Evolutionary conservation across 2,888 invertebrate species (phyloP), one percentile per base, ranked within the genome.

Genomic region (Biston stratarius): DNA sequence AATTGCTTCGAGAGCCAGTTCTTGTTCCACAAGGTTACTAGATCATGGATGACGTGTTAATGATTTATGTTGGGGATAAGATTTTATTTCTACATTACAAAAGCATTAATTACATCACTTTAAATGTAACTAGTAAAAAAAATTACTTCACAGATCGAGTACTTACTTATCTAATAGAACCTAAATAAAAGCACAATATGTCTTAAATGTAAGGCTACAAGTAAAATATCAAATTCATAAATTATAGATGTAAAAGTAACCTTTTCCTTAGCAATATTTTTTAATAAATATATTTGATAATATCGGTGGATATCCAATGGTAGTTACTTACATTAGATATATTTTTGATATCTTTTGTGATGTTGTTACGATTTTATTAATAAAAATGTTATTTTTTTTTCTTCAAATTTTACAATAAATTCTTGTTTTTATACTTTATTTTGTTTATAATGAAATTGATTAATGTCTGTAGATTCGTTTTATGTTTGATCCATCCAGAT

Each of bases 241-340:
- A 56, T 64, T 53, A 66, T 42, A 42, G 12, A 44, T 49, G 42
- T 64, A 66, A 56, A 63, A 61, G 64, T 64, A 61, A 61, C 36
- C 42, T 38, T 56, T 57, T 58, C 40, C 61, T 48, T 69, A 64
- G 60, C 44, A 52, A 40, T 69, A 67, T 47, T 55, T 63, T 65
- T 61, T 48, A 68, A 69, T 73, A 69, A 73, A 73, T 71, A 74
- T 53, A 64, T 53, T 65, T 72, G 63, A 66, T 67, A 64, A 70
- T 69, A 70, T 74, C 77, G 77, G 77, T 75, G 77, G 77, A 77
- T 74, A 70, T 66, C 73, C 69, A 70, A 72, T 71, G 56, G 49
- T 61, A 58, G 33, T 57, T 64, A 61, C 49, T 60, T 62, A 42
- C 3, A 45, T 59, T 66, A 62, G 64, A 65, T 60, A 68, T 71